Evolutionary conservation across 2,113 vertebrate species (phyloP).

Genomic region (Plecturocebus donacophilus): DNA sequence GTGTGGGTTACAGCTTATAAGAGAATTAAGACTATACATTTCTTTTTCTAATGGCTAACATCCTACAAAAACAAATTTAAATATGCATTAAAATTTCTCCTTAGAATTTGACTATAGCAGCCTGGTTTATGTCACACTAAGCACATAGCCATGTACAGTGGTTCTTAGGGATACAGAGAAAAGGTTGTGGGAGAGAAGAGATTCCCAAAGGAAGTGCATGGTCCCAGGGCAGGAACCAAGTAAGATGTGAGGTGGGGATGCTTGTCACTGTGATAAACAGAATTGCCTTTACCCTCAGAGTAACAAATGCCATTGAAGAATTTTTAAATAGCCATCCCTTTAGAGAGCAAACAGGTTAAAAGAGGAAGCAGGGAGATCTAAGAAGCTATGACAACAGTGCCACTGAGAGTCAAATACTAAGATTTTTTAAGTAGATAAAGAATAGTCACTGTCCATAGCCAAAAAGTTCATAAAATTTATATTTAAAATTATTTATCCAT

Average conservation of each 20-base stretch:
- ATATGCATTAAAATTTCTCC: neutral
- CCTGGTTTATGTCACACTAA: neutral
- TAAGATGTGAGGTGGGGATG: neutral
- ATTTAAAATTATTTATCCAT: neutral
- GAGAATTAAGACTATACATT: neutral
- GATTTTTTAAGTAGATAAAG: neutral
- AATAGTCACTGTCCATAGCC: neutral
- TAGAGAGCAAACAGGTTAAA: neutral
- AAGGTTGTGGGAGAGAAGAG: neutral
- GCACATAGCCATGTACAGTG: neutral
- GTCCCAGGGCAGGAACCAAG: fast-evolving
- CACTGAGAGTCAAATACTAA: neutral
- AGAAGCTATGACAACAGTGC: neutral
- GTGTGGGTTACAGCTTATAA: neutral
- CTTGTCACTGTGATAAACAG: neutral
- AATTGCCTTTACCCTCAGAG: neutral
- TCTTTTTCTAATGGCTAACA: neutral
- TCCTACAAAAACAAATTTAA: neutral
- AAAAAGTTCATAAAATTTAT: neutral
- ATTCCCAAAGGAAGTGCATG: neutral
- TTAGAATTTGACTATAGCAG: neutral
- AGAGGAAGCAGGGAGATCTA: neutral
- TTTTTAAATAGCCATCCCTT: neutral
- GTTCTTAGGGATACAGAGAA: neutral
- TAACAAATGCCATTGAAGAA: neutral